A percentile compares a stretch with the other conserved stretches of the same genome.
These are phyloP conservation scores for Leucopsar rothschildi DNA, from an alignment of 2,113 vertebrate genomes.

Conservation along the genomic window DNA sequence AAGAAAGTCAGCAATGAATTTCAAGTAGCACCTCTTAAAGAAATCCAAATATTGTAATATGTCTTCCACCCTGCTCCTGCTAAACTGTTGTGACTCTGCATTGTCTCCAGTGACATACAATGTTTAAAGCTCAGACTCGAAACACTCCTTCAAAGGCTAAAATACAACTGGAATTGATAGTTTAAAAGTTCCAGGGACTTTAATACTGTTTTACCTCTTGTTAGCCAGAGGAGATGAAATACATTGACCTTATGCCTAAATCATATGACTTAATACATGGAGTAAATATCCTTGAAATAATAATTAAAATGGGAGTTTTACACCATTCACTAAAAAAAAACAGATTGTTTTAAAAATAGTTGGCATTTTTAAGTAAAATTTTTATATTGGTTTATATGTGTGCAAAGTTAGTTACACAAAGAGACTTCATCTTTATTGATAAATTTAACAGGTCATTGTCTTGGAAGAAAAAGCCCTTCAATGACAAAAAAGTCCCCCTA, in stretches of 20 bases:
- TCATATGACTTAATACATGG: neutral
- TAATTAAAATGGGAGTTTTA: neutral
- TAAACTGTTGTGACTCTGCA: neutral
- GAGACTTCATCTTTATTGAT: neutral
- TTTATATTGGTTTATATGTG: neutral
- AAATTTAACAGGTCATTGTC: neutral
- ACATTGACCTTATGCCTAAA: neutral
- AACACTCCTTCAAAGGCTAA: neutral
- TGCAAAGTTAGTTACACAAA: neutral
- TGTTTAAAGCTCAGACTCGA: neutral
- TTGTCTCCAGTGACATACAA: neutral
- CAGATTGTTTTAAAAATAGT: neutral
- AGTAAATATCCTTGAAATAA: neutral
- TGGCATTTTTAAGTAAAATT: neutral
- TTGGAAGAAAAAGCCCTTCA: neutral
- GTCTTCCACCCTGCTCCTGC: neutral
- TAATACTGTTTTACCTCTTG: neutral
- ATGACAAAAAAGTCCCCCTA: neutral
- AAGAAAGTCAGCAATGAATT: neutral
- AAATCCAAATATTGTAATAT: neutral
- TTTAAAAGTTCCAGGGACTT: neutral
- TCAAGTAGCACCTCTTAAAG: neutral
- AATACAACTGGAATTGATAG: neutral
- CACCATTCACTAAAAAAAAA: neutral
- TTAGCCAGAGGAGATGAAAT: neutral